These are phyloP conservation scores for Ryuthela nishihirai DNA, from an alignment of 2,888 invertebrate species.

Conservation along the genomic window DNA sequence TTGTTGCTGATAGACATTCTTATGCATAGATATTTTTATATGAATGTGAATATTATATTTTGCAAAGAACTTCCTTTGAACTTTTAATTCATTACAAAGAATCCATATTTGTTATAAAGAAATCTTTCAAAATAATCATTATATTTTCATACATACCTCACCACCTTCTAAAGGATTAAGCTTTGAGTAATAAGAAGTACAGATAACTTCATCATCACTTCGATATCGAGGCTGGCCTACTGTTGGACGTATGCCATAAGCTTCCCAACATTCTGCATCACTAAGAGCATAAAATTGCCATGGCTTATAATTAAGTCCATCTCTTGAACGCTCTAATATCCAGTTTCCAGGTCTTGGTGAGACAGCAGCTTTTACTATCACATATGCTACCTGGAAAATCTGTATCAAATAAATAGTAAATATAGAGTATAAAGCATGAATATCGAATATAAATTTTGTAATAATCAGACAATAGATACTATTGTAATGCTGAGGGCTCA, in stretches of 20 bases:
- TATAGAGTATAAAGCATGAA: too few species aligned
- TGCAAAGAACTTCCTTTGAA: too few species aligned
- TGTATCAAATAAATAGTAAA: slow-evolving; percentile 56
- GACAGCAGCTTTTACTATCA: slow-evolving; percentile 90
- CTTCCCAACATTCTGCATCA: slow-evolving; percentile 70
- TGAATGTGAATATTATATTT: too few species aligned
- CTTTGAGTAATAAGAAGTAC: slow-evolving; percentile 86
- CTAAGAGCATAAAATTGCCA: slow-evolving; percentile 93
- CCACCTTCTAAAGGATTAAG: slow-evolving; percentile 79
- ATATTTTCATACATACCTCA: slow-evolving; percentile 37
- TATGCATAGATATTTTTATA: too few species aligned
- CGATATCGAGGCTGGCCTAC: slow-evolving; percentile 65
- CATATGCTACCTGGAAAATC: slow-evolving; percentile 92
- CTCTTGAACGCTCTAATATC: slow-evolving; percentile 81
- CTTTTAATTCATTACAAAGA: too few species aligned
- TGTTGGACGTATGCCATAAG: slow-evolving; percentile 64
- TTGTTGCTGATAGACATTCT: too few species aligned
- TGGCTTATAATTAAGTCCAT: slow-evolving; percentile 67
- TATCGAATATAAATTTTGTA: too few species aligned
- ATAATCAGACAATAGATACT: too few species aligned
- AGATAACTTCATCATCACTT: slow-evolving; percentile 79
- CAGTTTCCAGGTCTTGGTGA: slow-evolving; percentile 93
- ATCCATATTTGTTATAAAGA: too few species aligned
- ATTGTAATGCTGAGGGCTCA: too few species aligned
- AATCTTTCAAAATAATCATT: too few species aligned